Percentiles rank a stretch among this genome's conserved stretches.
Evolutionary conservation across 2,888 invertebrate genomes (phyloP).

Genomic region (Phoronis australis): DNA sequence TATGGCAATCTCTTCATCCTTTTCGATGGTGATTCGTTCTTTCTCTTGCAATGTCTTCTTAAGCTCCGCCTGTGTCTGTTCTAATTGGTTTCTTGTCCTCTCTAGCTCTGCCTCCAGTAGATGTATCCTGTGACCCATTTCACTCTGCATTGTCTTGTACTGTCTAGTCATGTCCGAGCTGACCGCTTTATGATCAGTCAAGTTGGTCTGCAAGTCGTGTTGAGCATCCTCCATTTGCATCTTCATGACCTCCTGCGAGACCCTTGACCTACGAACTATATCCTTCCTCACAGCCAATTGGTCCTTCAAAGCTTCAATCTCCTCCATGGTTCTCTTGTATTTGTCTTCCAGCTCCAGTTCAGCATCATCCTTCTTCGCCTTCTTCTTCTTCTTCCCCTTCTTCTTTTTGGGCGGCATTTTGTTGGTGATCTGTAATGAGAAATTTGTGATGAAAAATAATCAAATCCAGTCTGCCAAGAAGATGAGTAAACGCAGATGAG

Average conservation of each 20-base stretch:
- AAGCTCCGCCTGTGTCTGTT: constrained; percentile 20
- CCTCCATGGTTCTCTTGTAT: constrained; percentile 44
- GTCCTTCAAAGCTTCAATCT: constrained; percentile 50
- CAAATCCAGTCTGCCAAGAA: too few species aligned
- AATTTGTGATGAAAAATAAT: too few species aligned
- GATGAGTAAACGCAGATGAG: too few species aligned
- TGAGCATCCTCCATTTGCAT: neutral
- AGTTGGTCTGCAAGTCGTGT: too few species aligned
- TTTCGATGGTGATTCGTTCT: constrained; percentile 30
- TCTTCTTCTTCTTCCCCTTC: constrained; percentile 5
- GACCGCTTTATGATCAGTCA: too few species aligned
- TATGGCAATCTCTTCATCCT: constrained; percentile 33
- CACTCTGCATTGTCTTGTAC: constrained; percentile 50
- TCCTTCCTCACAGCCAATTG: constrained; percentile 29
- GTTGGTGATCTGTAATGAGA: too few species aligned
- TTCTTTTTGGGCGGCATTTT: constrained; percentile 15
- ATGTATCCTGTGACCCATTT: constrained; percentile 40
- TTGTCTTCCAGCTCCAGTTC: constrained; percentile 45
- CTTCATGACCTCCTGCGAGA: neutral
- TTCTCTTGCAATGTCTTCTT: constrained; percentile 32
- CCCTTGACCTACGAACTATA: neutral
- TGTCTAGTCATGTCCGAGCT: constrained; percentile 49
- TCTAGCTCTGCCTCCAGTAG: constrained; percentile 40
- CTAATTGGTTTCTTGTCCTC: constrained; percentile 26
- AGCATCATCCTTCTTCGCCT: constrained; percentile 24